These are phyloP conservation scores for Otolemur crassicaudatus DNA, from an alignment of 2,797 vertebrate species.

Conservation along the genomic window DNA sequence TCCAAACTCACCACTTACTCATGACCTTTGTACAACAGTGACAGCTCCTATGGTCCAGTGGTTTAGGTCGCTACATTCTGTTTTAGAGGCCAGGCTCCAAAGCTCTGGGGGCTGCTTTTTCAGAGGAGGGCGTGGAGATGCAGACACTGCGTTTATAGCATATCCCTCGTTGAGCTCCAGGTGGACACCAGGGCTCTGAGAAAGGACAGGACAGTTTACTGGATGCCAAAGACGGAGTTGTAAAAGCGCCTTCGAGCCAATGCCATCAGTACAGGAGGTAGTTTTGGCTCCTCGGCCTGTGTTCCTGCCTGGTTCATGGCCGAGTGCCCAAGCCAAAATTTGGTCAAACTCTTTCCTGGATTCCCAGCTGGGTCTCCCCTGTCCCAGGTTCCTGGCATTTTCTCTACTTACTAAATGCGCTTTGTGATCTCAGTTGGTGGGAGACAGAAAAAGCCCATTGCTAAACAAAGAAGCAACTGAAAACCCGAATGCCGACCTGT, in stretches of 20 bases:
- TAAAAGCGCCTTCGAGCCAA: neutral
- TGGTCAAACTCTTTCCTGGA: slow-evolving; percentile 59
- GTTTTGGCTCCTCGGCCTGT: slow-evolving; percentile 19
- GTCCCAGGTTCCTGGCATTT: slow-evolving; percentile 21
- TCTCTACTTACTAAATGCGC: slow-evolving; percentile 54
- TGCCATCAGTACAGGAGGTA: neutral
- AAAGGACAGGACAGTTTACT: neutral
- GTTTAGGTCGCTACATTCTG: neutral
- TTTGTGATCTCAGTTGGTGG: slow-evolving; percentile 49
- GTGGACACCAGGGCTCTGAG: neutral
- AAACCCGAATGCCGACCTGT: slow-evolving; percentile 52
- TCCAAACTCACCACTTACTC: neutral
- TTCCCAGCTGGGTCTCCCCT: slow-evolving; percentile 47
- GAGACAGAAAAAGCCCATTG: slow-evolving; percentile 60
- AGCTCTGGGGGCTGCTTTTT: neutral
- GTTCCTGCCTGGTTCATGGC: slow-evolving; percentile 43
- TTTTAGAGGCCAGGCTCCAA: slow-evolving; percentile 15
- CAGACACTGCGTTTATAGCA: neutral
- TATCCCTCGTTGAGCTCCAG: neutral
- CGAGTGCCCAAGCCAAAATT: slow-evolving; percentile 57
- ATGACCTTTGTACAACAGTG: neutral
- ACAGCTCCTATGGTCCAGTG: neutral
- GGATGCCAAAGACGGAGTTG: neutral
- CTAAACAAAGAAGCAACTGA: slow-evolving; percentile 55
- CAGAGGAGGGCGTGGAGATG: neutral